A percentile compares a stretch with the other conserved stretches of the same genome.
phyloP scores from a whole-genome alignment of 2,113 vertebrate species.

The Oostethus manadensis region DNA sequence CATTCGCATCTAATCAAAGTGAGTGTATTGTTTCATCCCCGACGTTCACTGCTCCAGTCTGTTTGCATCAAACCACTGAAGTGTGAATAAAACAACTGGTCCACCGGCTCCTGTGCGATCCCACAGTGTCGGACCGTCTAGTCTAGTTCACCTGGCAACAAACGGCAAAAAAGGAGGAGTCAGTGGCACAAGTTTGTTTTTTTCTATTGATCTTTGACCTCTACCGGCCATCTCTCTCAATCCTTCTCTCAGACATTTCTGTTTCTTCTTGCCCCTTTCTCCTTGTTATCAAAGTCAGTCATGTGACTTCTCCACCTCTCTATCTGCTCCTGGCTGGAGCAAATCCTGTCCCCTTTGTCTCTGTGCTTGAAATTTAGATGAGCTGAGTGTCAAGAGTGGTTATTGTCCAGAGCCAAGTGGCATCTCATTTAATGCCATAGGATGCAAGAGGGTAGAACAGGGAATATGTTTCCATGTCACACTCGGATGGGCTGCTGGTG shows the following conservation, averaged over 20 bases:
- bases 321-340: constrained; percentile 26
- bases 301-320: constrained; percentile 30
- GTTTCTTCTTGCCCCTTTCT: constrained; percentile 7
- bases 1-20: constrained; percentile 8
- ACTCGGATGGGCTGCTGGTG: not conserved
- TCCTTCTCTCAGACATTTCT: not conserved
- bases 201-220: not conserved
- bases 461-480: constrained; percentile 23
- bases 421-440: constrained; percentile 38
- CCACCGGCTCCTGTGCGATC: constrained; percentile 22
- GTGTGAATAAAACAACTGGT: constrained; percentile 43
- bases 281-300: constrained; percentile 25
- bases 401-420: constrained; percentile 43
- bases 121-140: constrained; percentile 12
- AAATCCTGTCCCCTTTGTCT: constrained; percentile 37
- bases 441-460: constrained; percentile 4
- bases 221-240: not conserved
- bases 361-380: constrained; percentile 60
- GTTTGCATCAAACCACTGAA: constrained; percentile 27
- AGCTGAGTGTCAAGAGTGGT: constrained; percentile 52
- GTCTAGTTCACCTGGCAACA: constrained; percentile 16
- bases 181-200: constrained; percentile 2
- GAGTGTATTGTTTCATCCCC: constrained; percentile 16
- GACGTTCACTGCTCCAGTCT: constrained; percentile 12
- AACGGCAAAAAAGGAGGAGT: not conserved